Percentiles rank a stretch among this genome's conserved stretches.
phyloP scores from a whole-genome alignment of 1,140 invertebrate species.

The Atopsyche davidsoni region DNA sequence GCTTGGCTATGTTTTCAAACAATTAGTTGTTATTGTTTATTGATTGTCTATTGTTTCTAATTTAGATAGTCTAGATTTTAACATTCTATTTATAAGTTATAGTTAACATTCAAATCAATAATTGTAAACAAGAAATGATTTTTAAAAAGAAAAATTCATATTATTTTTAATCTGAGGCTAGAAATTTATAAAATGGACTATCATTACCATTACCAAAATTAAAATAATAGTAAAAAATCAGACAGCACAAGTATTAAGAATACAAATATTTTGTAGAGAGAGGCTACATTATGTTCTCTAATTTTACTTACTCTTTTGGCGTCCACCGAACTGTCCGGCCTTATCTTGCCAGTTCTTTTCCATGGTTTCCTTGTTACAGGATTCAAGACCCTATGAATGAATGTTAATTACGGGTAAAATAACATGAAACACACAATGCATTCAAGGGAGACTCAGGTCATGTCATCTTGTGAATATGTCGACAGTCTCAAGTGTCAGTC shows the following conservation, averaged over 20 bases:
- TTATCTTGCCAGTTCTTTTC: constrained; percentile 85
- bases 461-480: background rate
- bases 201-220: no score
- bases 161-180: background rate
- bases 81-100: no score
- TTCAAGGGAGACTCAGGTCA: constrained; percentile 11
- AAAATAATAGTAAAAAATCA: no score
- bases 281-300: no score
- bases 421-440: constrained; percentile 33
- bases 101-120: no score
- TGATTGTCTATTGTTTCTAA: no score
- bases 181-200: background rate
- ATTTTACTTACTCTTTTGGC: constrained; percentile 74
- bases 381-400: constrained; percentile 68
- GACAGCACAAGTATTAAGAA: no score
- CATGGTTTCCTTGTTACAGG: constrained; percentile 69
- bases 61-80: no score
- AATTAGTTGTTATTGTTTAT: no score
- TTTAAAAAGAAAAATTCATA: no score
- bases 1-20: constrained; percentile 58
- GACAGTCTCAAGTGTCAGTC: constrained; percentile 15
- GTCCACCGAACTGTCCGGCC: constrained; percentile 76
- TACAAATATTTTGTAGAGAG: no score
- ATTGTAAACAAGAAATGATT: no score
- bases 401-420: constrained; percentile 34